Base-by-base conservation (phyloP, 2,888 invertebrate species). In the Epirrhoe alternata region DNA sequence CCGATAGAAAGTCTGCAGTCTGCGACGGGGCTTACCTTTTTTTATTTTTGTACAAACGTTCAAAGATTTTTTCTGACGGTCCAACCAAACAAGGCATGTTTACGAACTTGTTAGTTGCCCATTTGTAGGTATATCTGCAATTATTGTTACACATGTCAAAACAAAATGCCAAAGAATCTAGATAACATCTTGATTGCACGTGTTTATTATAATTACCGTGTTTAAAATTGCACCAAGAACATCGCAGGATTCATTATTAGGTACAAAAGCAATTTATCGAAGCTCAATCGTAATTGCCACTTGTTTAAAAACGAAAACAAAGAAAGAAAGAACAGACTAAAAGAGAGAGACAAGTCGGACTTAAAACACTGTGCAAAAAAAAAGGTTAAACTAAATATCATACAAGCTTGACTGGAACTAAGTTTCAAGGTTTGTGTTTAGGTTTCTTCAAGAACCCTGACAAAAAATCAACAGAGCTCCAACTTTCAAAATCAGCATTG, bases 401-500 rank as follows among this genome's bases (percentile, higher is more conserved):
- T 31, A 31, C 6, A 31, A 31, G 31, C 31, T 6, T 31, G 31
- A 31, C 31, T 31, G 33, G 33, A 24, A 24, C 24, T 24, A 24
- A 24, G 38, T 10, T 10, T 10, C 38, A 38, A 38, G 38, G 8
- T 8, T 38, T 3, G 8, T 38, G 10, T 38, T 38, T 38, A 38
- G 38, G 10, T 6, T 38, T 38, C 10, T 38, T 38, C 10, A 38
- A 38, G 38, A 38, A 38, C 38, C 10, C 38, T 38, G 38, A 38
- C 10, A 42, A 4, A 42, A 42, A 12, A 42, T 12, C 3, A 0
- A 16, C 16, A 47, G 14, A 47, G 6, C 14, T 7, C 7, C 14
- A 47, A 14, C 47, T 47, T 47, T 47, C 47, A 47, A 16, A 47
- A 16, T n/a, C 24, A 38, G 59, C 30, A 42, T 49, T 57, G 47